Evolutionary conservation across 2,113 vertebrate genomes (phyloP), one percentile per base, ranked within the genome.

Genomic region (Montifringilla adamsi): DNA sequence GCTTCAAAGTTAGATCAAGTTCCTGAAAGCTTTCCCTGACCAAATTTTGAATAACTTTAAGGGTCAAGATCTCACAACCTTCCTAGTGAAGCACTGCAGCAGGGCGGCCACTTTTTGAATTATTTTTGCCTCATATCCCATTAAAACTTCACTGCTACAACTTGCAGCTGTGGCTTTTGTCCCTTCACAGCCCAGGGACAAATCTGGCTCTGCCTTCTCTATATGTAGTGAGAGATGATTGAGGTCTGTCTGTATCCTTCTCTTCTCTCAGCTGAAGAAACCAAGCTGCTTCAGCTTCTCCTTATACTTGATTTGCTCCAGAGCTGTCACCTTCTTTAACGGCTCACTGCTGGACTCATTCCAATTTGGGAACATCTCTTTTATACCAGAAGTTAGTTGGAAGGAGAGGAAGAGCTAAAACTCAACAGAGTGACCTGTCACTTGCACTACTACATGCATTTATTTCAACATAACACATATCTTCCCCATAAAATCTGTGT

Each of bases 181-280:
- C n/a, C n/a, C 37, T 84, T 66, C 24, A 70, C 15, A 33, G 21
- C 28, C 79, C 43, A 28, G 19, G 26, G 46, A 66, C 3, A 1
- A 74, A 66, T 22, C 31, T 41, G 49, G 22, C 37, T 74, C n/a
- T 78, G 24, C 22, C 58, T 83, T 60, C 44, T 53, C n/a, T 47
- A 2, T 0, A 75, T 7, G 23, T 4, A 60, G 33, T 0, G 0
- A 88, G 66, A 84, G 26, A 35, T n/a, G 19, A 75, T 21, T 27
- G 24, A 78, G 22, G n/a, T 67, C 30, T 47, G 37, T 58, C 16
- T 26, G 11, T 4, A 14, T 56, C 13, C 24, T 74, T 47, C 20
- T 28, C 75, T 84, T 79, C 30, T 68, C 44, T 39, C 56, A 43
- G 33, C 0, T 67, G 21, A 84, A 23, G 26, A 90, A 72, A 59